Percentiles rank a stretch among this genome's conserved stretches.
Evolutionary conservation across 1,140 invertebrate species (phyloP).

Genomic region (Neelides sp.): DNA sequence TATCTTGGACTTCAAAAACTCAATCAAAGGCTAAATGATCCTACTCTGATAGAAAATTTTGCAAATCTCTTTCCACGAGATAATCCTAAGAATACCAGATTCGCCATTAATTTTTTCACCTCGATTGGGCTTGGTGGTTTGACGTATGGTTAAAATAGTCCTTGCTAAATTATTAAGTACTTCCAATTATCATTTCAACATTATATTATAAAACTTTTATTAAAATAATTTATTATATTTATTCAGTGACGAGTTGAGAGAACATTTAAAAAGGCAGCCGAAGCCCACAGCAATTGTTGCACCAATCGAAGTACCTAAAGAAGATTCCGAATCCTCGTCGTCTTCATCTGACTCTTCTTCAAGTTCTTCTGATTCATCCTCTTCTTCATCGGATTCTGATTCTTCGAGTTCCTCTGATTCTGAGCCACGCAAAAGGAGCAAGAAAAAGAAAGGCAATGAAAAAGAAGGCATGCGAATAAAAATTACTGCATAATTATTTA

Average conservation of each 20-base stretch:
- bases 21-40: constrained; percentile 51
- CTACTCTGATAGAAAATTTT: constrained; percentile 41
- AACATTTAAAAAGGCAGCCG: constrained; percentile 72
- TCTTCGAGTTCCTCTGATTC: constrained; percentile 29
- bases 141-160: constrained; percentile 47
- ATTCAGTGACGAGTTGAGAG: constrained; percentile 65
- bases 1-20: constrained; percentile 89
- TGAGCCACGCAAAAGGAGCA: no score
- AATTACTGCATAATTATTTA: background rate
- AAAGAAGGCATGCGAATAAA: background rate
- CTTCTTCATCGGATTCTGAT: constrained; percentile 24
- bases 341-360: constrained; percentile 25
- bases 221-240: constrained; percentile 26
- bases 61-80: constrained; percentile 88
- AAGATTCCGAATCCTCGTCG: constrained; percentile 20
- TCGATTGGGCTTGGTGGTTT: constrained; percentile 93
- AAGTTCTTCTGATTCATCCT: constrained; percentile 36
- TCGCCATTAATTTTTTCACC: constrained; percentile 99
- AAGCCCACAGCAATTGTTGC: constrained; percentile 42
- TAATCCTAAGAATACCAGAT: constrained; percentile 90
- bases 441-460: background rate
- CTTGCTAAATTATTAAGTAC: background rate
- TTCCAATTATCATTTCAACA: background rate
- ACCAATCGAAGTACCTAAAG: constrained; percentile 29
- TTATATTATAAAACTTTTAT: background rate